phyloP scores from a whole-genome alignment of 2,888 invertebrate species.

The Philopedon plagiatum region DNA sequence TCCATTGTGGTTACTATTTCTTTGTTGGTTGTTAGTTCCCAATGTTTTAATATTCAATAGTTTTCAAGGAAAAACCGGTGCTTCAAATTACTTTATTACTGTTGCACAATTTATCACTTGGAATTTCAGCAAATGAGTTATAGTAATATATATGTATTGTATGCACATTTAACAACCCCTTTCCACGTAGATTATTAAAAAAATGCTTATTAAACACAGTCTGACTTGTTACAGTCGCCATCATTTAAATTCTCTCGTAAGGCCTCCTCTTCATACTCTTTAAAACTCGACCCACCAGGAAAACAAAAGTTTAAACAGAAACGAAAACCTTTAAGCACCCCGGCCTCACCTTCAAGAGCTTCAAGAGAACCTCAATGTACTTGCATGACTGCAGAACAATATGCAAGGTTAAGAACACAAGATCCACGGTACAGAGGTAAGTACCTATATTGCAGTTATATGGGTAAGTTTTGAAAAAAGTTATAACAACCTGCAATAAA shows the following conservation, averaged over 20 bases:
- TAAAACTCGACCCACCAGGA: conserved; percentile 91
- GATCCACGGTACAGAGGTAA: conserved; percentile 84
- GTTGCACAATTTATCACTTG: too few relatives aligned
- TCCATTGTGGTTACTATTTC: too few relatives aligned
- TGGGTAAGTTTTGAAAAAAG: neutral
- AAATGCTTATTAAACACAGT: conserved; percentile 69
- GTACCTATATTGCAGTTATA: conserved; percentile 1
- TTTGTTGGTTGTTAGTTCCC: too few relatives aligned
- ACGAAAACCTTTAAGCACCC: conserved; percentile 82
- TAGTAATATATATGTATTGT: too few relatives aligned
- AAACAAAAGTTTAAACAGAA: conserved; percentile 92
- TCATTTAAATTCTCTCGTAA: conserved; percentile 98
- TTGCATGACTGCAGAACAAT: conserved; percentile 95
- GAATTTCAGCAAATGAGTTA: too few relatives aligned
- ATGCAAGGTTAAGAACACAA: conserved; percentile 86
- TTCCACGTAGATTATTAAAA: conserved; percentile 11
- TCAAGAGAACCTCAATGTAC: conserved; percentile 92
- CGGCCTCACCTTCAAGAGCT: conserved; percentile 89
- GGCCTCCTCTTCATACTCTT: conserved; percentile 96
- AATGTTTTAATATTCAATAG: too few relatives aligned
- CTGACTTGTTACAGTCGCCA: conserved; percentile 89
- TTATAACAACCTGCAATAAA: too few relatives aligned
- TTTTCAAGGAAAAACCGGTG: too few relatives aligned
- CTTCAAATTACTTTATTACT: too few relatives aligned
- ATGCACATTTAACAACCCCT: neutral